Evolutionary conservation across 2,797 vertebrate genomes (phyloP), one percentile per base, ranked within the genome.

Genomic region (Sebastes diaconus): DNA sequence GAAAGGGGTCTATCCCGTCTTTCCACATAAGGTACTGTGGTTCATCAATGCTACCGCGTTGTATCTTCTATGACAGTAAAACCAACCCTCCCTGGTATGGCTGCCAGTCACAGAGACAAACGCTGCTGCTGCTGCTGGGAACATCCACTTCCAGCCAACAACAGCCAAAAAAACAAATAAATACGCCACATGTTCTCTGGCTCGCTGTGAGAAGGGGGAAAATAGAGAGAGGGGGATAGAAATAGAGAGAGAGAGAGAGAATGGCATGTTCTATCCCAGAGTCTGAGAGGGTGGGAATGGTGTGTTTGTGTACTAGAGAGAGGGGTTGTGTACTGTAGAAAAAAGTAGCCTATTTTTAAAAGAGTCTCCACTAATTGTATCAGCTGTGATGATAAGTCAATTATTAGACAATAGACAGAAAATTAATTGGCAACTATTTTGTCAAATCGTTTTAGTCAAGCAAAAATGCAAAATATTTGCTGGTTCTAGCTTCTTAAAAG

Each of bases 111-210:
- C n/a, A 57, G 79, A 84, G 76, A 85, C 67, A 55, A 73, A 79
- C 63, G 57, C 77, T 69, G 76, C 68, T 59, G 78, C 73, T 83
- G 76, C 75, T 88, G 81, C 86, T 92, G 92, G 91, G 94, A 94
- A 95, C 86, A 77, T 92, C 82, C 36, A 84, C 84, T 90, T 87
- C 79, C 75, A 84, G 90, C 88, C 92, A 94, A 88, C 86, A 93
- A 84, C 68, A 80, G 76, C 84, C 77, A 57, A 79, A 86, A 88
- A 80, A 52, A 68, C 68, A 90, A 93, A 93, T 87, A 93, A 93
- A 90, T 85, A 82, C 79, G 70, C 84, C 92, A 88, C 83, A 88
- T 92, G 91, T 90, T 87, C 55, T 54, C 81, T 87, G 86, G 69
- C 80, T 75, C n/a, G 16, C 77, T 91, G 76, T 72, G 72, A 85